These are phyloP conservation scores for Acipenser transmontanus DNA, from an alignment of 2,797 vertebrate genomes.

Conservation along the genomic window DNA sequence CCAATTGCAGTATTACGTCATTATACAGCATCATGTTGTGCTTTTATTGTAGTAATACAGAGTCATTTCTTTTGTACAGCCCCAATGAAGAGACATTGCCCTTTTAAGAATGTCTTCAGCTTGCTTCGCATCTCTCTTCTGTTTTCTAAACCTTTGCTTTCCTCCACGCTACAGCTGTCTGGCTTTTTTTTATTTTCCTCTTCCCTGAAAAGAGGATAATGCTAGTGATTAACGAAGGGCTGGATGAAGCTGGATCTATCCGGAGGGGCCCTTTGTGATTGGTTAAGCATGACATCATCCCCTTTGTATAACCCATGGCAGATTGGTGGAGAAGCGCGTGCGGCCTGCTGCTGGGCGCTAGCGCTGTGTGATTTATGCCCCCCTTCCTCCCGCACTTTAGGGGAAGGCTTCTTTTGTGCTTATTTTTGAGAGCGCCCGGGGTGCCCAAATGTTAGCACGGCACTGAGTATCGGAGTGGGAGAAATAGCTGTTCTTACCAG, in stretches of 20 bases:
- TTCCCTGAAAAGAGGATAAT: conserved; percentile 63
- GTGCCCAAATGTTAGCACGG: too few species aligned
- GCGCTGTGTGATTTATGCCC: conserved; percentile 11
- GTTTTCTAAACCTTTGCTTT: conserved; percentile 18
- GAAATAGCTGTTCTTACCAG: too few species aligned
- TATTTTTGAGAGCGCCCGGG: too few species aligned
- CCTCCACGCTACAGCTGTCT: conserved; percentile 37
- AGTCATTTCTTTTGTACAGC: neutral
- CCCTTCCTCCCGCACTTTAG: neutral
- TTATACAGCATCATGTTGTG: neutral
- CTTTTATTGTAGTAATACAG: too few species aligned
- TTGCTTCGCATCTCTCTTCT: neutral
- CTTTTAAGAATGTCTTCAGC: neutral
- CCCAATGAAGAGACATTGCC: neutral
- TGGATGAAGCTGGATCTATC: conserved; percentile 52
- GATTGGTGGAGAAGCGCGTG: conserved; percentile 60
- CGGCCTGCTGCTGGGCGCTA: conserved; percentile 46
- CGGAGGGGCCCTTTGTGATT: conserved; percentile 62
- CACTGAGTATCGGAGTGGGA: too few species aligned
- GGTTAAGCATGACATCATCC: conserved; percentile 74
- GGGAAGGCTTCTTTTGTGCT: too few species aligned
- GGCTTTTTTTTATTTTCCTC: conserved; percentile 46
- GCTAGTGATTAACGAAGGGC: conserved; percentile 62
- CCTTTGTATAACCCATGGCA: conserved; percentile 62
- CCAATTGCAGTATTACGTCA: neutral